A percentile compares a stretch with the other conserved stretches of the same genome.
Conservation (phyloP, 1,140 invertebrate species). For the Drosophila prosaltans region DNA sequence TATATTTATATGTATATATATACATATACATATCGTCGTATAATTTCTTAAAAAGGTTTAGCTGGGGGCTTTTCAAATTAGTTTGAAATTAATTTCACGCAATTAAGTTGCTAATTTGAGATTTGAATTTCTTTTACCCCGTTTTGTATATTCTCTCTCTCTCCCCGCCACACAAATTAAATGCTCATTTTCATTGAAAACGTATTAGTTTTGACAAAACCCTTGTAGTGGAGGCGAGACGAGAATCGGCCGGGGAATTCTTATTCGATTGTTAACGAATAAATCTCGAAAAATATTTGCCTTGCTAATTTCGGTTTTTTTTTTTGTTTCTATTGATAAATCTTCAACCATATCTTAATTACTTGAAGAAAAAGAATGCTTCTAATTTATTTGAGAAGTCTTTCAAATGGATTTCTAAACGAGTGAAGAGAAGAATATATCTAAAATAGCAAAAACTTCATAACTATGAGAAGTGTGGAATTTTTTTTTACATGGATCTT, state of each 20-base stretch:
- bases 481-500: too few species aligned
- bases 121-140: slow-evolving; percentile 50
- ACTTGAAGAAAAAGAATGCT: slow-evolving; percentile 4
- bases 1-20: neutral
- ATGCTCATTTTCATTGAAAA: slow-evolving; percentile 65
- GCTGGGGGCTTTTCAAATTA: slow-evolving; percentile 47
- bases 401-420: neutral
- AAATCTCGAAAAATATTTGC: slow-evolving; percentile 49
- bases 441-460: neutral
- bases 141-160: neutral
- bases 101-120: slow-evolving; percentile 66
- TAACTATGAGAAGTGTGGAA: too few species aligned
- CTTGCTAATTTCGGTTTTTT: slow-evolving; percentile 50
- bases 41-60: slow-evolving; percentile 38
- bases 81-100: slow-evolving; percentile 73
- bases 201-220: slow-evolving; percentile 43
- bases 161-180: slow-evolving; percentile 49
- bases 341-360: slow-evolving; percentile 58
- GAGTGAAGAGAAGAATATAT: neutral
- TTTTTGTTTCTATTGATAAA: slow-evolving; percentile 19
- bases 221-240: neutral
- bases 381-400: neutral
- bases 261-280: slow-evolving; percentile 36
- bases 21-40: neutral
- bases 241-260: slow-evolving; percentile 13